Base-by-base conservation (phyloP, 1,140 invertebrate genomes). In the Liolophura sinensis region DNA sequence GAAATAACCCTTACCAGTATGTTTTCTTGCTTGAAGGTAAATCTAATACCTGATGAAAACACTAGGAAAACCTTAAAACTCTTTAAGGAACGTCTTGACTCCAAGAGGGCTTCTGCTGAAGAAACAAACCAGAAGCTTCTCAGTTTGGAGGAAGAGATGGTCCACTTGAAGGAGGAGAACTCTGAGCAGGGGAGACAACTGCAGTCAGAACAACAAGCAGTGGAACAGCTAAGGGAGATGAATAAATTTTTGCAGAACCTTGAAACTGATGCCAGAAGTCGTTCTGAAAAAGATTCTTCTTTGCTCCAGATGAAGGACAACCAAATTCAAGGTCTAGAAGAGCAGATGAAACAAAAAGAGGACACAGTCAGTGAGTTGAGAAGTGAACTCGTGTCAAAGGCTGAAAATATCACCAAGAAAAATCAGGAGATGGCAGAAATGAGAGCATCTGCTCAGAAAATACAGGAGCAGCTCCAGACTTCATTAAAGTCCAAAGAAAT, bases 371-470 rank as follows among this genome's bases (percentile, higher is more conserved):
- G 18, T 25, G 59, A 60, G 11, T 57, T 62, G 51, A 60, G 50
- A 40, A 25, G 49, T n/a, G n/a, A 51, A 6, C 27, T 66, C 27
- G 15, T 50, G 64, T 48, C 57, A 31, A 25, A n/a, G 22, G 9
- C 27, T 25, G 57, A 24, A 16, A 5, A 16, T 59, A 24, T 59
- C 18, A 16, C n/a, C 3, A 59, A 7, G n/a, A n/a, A 59, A 18
- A 59, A n/a, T 9, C n/a, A 22, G 3, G 57, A 31, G 18, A 1
- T 59, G n/a, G 18, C 56, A 67, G 24, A 49, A 57, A 67, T 48
- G 73, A 73, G 49, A 69, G 71, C 27, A 66, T 69, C 22, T 66
- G 72, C 65, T 71, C 57, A 89, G 64, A 80, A 93, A 40, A 89
- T 84, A 63, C 78, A 83, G 60, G 73, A 87, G 51, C 64, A 40